phyloP scores from a whole-genome alignment of 2,888 invertebrate species.

The Leptodirus hochenwartii region DNA sequence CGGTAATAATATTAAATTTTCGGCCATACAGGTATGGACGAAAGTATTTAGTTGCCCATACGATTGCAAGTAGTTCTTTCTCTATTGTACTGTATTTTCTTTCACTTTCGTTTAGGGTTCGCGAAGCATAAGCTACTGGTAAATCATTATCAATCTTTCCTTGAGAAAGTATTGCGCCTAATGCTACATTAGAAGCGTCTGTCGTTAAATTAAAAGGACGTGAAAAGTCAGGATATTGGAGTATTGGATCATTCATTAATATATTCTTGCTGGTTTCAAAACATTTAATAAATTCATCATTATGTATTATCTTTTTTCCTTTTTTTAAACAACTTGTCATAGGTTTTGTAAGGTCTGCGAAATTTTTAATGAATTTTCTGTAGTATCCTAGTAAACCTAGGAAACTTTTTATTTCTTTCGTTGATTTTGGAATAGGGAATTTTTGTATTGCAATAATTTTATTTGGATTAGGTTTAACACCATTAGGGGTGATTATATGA shows the following conservation, averaged over 20 bases:
- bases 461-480: no score
- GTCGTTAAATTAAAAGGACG: conserved; percentile 15
- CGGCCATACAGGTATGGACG: conserved; percentile 19
- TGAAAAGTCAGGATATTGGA: conserved; percentile 12
- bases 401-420: no score
- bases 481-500: no score
- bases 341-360: conserved; percentile 6
- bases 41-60: conserved; percentile 17
- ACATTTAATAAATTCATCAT: no score
- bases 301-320: no score
- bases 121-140: conserved; percentile 18
- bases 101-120: conserved; percentile 17
- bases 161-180: conserved; percentile 18
- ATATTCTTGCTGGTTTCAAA: conserved; percentile 6
- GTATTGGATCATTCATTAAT: conserved; percentile 4
- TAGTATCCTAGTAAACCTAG: no score
- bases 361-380: conserved; percentile 8
- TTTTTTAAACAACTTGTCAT: conserved; percentile 8
- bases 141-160: conserved; percentile 13
- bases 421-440: no score
- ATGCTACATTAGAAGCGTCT: conserved; percentile 17
- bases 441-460: no score
- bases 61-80: conserved; percentile 18
- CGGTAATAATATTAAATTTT: conserved; percentile 18
- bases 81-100: conserved; percentile 19